Evolutionary conservation across 2,113 vertebrate genomes (phyloP).

Genomic region (Xenus cinereus): DNA sequence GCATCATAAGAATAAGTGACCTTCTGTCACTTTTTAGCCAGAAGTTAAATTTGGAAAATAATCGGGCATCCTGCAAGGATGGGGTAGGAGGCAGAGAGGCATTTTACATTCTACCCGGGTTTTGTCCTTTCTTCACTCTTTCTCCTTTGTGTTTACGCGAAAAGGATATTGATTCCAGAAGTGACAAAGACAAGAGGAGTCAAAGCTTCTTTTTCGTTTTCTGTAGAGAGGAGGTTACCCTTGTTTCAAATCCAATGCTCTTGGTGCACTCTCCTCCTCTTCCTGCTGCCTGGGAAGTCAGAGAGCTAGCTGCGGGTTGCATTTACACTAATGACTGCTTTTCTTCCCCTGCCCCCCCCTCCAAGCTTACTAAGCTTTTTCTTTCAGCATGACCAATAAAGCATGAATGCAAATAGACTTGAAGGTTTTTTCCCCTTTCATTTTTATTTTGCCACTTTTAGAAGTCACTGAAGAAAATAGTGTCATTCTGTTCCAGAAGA

Average conservation of each 20-base stretch:
- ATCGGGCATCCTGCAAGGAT: background rate
- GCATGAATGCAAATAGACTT: background rate
- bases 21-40: background rate
- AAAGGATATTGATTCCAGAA: background rate
- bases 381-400: slow-evolving; percentile 15
- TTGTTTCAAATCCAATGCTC: background rate
- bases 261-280: background rate
- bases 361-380: slow-evolving; percentile 41
- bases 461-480: slow-evolving; percentile 37
- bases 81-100: background rate
- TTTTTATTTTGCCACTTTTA: slow-evolving; percentile 32
- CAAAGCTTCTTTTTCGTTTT: background rate
- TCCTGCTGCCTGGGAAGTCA: slow-evolving; percentile 3
- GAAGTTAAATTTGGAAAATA: slow-evolving; percentile 18
- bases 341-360: background rate
- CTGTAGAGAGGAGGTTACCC: background rate
- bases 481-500: slow-evolving; percentile 21
- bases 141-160: background rate
- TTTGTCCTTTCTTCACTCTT: background rate
- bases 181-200: background rate
- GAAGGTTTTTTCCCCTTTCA: background rate
- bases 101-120: slow-evolving; percentile 5
- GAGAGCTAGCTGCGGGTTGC: slow-evolving; percentile 22
- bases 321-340: slow-evolving; percentile 57
- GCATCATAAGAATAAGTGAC: background rate